Conservation (phyloP, 2,113 vertebrate species). For the Apodemus speciosus region DNA sequence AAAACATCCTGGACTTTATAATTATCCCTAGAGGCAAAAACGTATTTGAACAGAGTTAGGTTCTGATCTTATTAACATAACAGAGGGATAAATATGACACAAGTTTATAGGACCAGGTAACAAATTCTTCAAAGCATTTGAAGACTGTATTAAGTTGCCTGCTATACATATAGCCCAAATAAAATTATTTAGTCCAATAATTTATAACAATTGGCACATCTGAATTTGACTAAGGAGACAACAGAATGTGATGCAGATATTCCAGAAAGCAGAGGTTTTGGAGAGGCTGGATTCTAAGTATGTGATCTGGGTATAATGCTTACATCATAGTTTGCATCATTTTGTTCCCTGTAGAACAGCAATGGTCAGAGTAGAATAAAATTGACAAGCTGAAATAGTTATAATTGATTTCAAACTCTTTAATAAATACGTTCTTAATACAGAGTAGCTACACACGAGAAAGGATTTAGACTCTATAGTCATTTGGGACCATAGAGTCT, state of each 20-base stretch:
- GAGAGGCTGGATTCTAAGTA: background rate
- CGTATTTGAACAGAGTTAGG: background rate
- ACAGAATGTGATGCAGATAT: background rate
- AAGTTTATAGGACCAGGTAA: background rate
- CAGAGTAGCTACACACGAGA: background rate
- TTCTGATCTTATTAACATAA: background rate
- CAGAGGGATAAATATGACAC: background rate
- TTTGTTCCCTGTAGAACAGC: background rate
- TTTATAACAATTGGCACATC: background rate
- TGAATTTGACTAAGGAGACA: background rate
- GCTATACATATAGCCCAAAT: background rate
- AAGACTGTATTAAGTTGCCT: background rate
- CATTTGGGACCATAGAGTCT: background rate
- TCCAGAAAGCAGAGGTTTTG: background rate
- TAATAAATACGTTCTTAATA: background rate
- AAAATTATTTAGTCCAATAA: background rate
- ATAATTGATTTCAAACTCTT: background rate
- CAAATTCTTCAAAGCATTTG: background rate
- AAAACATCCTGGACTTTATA: background rate
- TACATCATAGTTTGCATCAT: background rate
- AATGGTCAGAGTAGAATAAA: background rate
- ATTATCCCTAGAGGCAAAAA: background rate
- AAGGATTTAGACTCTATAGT: background rate
- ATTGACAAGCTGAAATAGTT: background rate
- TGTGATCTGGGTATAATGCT: background rate